Evolutionary conservation across 2,888 invertebrate species (phyloP), one percentile per base, ranked within the genome.

Genomic region (Epistrophe eligans): DNA sequence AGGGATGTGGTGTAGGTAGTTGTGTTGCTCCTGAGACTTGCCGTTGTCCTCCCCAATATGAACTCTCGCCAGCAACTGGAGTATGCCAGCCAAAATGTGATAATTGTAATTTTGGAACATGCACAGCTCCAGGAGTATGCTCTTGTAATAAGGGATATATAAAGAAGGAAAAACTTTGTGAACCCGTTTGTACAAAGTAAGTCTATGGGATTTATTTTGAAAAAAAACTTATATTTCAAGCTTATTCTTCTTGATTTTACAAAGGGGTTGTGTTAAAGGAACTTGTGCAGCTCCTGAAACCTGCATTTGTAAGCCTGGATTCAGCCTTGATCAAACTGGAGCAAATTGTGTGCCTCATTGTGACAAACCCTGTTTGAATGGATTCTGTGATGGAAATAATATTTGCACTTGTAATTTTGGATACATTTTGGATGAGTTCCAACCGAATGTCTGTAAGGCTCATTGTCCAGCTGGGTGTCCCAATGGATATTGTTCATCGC

Each of bases 401-500:
- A 92, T 93, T 1, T 97, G 97, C 90, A 93, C 93, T 9, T 95
- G 95, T 88, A 93, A 94, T 77, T 83, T 92, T 13, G 95, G 95
- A 50, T 95, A 94, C 79, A 88, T 92, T 0, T 79, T 90, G 40
- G 94, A 95, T 87, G 92, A 91, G 3, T 57, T 81, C 3, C 91
- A 91, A 79, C 89, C 89, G 1, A 90, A 91, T 60, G 94, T 94
- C 73, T 96, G 96, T 88, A 89, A 94, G 7, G 94, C 95, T 0
- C 92, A 94, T 87, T 97, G 97, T 89, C 93, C 94, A 0, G 94
- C 94, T n/a, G 96, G 96, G 0, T 97, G 97, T 89, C 93, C 94
- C 10, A 97, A 97, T 90, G 97, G 96, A 0, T 93, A 94, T 24
- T 97, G 97, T 89, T 94, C 96, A 0, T 94, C 95, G 0, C 97